Conservation (phyloP, 2,888 invertebrate genomes). For the Cynaeus angustus region DNA sequence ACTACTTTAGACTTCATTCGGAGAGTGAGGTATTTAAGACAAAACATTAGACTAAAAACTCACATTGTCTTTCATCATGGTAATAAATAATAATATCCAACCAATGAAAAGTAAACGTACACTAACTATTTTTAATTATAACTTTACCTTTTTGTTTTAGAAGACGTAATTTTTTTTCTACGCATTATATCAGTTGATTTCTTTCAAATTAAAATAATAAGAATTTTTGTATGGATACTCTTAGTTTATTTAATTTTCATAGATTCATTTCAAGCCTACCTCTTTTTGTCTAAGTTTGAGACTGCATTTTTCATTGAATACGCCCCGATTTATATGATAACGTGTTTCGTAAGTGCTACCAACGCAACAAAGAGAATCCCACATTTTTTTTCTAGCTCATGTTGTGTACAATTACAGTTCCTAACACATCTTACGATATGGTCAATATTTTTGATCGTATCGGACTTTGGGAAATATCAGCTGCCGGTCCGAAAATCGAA, state of each 20-base stretch:
- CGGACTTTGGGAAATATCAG: background rate
- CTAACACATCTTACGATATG: background rate
- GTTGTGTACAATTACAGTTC: background rate
- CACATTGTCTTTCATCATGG: background rate
- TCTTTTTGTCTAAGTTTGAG: conserved; percentile 7
- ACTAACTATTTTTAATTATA: too few relatives aligned
- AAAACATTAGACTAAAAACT: too few relatives aligned
- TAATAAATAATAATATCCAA: background rate
- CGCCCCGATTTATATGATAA: background rate
- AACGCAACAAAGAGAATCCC: background rate
- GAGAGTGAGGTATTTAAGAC: too few relatives aligned
- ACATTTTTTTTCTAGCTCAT: conserved; percentile 3
- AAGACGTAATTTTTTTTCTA: background rate
- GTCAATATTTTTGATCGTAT: background rate
- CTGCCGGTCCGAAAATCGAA: conserved; percentile 8
- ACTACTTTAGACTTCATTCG: too few relatives aligned
- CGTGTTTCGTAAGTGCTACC: conserved; percentile 8
- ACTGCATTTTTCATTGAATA: background rate
- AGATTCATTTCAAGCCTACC: background rate
- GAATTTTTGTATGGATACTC: background rate
- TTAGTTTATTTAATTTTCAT: background rate
- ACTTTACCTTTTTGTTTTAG: background rate
- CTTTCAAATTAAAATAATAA: background rate
- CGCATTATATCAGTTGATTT: background rate
- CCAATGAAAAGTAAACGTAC: too few relatives aligned